These are phyloP conservation scores for Acanthis flammea DNA, from an alignment of 2,797 vertebrate species.

Conservation along the genomic window DNA sequence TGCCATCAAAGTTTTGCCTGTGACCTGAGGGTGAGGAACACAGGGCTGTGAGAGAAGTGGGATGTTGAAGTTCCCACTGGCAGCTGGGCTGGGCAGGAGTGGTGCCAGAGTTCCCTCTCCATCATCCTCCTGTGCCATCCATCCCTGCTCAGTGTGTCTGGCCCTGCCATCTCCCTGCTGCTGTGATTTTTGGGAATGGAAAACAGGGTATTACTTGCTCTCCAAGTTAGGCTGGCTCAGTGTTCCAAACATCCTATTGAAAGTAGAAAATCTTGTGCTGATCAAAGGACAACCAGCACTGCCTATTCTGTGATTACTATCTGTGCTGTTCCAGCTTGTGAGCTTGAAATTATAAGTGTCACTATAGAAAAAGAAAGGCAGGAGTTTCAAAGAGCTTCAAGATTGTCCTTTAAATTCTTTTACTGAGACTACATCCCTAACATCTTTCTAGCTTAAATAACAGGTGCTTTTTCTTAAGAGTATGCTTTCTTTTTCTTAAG, in stretches of 20 bases:
- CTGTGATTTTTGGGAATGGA: background rate
- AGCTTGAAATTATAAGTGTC: background rate
- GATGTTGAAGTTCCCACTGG: background rate
- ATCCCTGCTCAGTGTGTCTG: accelerated
- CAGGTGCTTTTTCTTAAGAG: background rate
- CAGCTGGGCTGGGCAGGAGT: background rate
- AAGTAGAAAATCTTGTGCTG: background rate
- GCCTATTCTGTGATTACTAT: background rate
- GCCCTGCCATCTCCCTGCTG: background rate
- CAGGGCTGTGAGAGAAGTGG: background rate
- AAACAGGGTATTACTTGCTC: background rate
- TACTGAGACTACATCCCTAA: background rate
- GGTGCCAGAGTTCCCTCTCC: background rate
- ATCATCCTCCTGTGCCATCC: accelerated
- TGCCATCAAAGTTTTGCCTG: background rate
- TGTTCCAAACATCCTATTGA: background rate
- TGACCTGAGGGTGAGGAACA: background rate
- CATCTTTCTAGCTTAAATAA: background rate
- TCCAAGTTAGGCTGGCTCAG: background rate
- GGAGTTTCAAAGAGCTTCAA: background rate
- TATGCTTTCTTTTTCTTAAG: background rate
- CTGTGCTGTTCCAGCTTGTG: background rate
- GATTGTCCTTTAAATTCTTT: background rate
- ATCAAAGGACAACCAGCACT: background rate
- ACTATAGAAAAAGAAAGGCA: background rate